These are phyloP conservation scores for Aptenodytes forsteri DNA, from an alignment of 2,113 vertebrate species.

Conservation along the genomic window DNA sequence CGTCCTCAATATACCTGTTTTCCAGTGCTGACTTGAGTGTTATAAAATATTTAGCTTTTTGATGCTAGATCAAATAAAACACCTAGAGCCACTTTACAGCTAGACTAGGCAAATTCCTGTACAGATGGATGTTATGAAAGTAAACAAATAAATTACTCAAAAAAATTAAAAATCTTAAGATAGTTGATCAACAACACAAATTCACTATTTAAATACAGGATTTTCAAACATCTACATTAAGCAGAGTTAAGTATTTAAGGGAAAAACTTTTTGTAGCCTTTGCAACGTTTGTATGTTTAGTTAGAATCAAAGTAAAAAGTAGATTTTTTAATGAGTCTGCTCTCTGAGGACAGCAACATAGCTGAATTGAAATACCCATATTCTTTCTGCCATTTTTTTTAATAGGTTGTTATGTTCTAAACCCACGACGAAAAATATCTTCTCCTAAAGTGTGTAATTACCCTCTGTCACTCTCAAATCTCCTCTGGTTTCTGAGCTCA, in stretches of 20 bases:
- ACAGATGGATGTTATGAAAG: neutral
- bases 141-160: neutral
- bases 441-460: conserved; percentile 79
- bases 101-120: neutral
- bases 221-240: neutral
- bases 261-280: neutral
- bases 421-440: conserved; percentile 70
- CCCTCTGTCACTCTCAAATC: conserved; percentile 75
- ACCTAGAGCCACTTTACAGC: neutral
- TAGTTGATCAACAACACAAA: neutral
- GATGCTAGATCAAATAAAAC: neutral
- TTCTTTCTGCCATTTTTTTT: neutral
- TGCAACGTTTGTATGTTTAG: neutral
- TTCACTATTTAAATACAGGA: neutral
- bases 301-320: neutral
- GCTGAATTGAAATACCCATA: conserved; percentile 25
- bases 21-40: neutral
- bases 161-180: neutral
- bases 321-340: neutral
- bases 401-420: conserved; percentile 70
- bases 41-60: neutral
- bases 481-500: conserved; percentile 74
- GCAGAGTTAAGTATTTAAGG: neutral
- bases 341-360: neutral
- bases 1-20: neutral